Percentiles rank a stretch among this genome's conserved stretches.
These are phyloP conservation scores for Heliconius hewitsoni DNA, from an alignment of 1,140 invertebrate genomes.

Conservation along the genomic window DNA sequence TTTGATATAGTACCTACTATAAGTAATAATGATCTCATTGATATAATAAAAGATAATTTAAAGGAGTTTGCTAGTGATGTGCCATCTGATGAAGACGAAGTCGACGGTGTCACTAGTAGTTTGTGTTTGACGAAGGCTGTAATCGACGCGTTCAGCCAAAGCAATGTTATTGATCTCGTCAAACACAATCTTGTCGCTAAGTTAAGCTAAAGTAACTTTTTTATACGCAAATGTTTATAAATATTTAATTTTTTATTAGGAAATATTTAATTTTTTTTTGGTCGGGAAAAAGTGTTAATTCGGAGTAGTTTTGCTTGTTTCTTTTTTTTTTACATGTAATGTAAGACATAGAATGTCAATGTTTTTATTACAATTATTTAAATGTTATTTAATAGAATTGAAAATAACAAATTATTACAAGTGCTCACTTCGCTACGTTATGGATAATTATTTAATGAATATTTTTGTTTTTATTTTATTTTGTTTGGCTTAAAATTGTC, in stretches of 20 bases:
- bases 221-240: neutral
- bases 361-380: too few species aligned
- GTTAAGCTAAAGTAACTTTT: conserved; percentile 44
- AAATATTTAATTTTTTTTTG: too few species aligned
- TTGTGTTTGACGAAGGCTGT: conserved; percentile 70
- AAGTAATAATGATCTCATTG: conserved; percentile 57
- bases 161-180: conserved; percentile 67
- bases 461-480: too few species aligned
- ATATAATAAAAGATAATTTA: conserved; percentile 67
- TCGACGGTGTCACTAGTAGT: conserved; percentile 58
- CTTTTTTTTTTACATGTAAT: too few species aligned
- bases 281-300: neutral
- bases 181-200: conserved; percentile 71
- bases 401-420: too few species aligned
- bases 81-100: conserved; percentile 57
- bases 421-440: too few species aligned
- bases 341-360: too few species aligned
- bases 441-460: too few species aligned
- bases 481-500: too few species aligned
- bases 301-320: too few species aligned
- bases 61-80: conserved; percentile 52
- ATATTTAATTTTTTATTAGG: neutral
- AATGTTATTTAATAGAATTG: too few species aligned
- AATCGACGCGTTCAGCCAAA: conserved; percentile 67
- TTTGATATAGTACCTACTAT: conserved; percentile 56